A percentile compares a stretch with the other conserved stretches of the same genome.
These are phyloP conservation scores for Erynnis tages DNA, from an alignment of 2,888 invertebrate species.

Conservation along the genomic window DNA sequence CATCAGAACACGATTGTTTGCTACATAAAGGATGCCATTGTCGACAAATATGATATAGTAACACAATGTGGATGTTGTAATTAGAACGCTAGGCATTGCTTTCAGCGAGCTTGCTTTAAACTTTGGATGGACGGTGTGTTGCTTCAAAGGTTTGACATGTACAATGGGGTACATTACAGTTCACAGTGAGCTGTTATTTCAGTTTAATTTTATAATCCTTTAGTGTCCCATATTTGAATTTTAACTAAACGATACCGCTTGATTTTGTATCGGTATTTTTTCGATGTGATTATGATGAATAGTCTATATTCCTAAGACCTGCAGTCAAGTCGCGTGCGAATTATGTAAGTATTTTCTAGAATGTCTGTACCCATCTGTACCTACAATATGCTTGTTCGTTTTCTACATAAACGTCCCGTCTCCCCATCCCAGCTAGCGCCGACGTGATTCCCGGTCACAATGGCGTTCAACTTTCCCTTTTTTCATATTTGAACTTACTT, in stretches of 20 bases:
- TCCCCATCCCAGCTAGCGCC: conserved; percentile 43
- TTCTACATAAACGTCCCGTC: conserved; percentile 21
- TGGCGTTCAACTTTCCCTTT: conserved; percentile 57
- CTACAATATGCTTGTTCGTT: neutral
- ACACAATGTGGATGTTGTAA: conserved; percentile 77
- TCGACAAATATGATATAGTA: conserved; percentile 79
- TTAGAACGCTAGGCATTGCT: conserved; percentile 52
- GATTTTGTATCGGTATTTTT: too few relatives aligned
- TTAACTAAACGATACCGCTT: too few relatives aligned
- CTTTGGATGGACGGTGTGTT: conserved; percentile 14
- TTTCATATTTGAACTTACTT: conserved; percentile 75
- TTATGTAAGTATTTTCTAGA: too few relatives aligned
- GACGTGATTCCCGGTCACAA: conserved; percentile 63
- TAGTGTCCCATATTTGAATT: too few relatives aligned
- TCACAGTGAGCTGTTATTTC: too few relatives aligned
- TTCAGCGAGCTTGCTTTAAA: conserved; percentile 19
- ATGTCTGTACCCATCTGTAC: neutral
- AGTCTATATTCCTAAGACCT: too few relatives aligned
- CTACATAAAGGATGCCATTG: conserved; percentile 79
- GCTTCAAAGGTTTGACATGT: conserved; percentile 10
- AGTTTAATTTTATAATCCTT: too few relatives aligned
- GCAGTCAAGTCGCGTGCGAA: too few relatives aligned
- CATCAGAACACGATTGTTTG: conserved; percentile 81
- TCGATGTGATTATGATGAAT: too few relatives aligned
- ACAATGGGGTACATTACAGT: neutral